Evolutionary conservation across 2,888 invertebrate species (phyloP).

Genomic region (Drosophila dives): DNA sequence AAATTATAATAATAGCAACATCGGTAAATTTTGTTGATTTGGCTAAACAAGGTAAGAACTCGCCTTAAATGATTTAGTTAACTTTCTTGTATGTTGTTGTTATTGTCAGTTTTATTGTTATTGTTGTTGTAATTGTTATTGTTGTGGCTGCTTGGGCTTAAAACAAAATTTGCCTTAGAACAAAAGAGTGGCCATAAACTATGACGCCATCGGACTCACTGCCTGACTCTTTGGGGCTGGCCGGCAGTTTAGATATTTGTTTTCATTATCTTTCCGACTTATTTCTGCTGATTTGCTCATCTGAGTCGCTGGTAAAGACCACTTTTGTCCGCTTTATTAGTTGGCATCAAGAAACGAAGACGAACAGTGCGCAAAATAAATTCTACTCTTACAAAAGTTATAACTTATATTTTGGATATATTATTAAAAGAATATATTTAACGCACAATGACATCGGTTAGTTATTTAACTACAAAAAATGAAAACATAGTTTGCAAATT

Average conservation of each 20-base stretch:
- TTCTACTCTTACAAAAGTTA: background rate
- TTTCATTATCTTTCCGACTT: slow-evolving; percentile 68
- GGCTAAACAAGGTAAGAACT: slow-evolving; percentile 14
- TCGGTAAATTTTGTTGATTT: background rate
- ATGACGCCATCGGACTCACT: slow-evolving; percentile 73
- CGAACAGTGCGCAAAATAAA: slow-evolving; percentile 41
- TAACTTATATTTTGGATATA: background rate
- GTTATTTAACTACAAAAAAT: slow-evolving; percentile 6
- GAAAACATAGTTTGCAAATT: background rate
- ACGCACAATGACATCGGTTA: slow-evolving; percentile 49
- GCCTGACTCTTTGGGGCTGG: slow-evolving; percentile 9
- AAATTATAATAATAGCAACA: background rate
- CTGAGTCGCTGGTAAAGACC: slow-evolving; percentile 38
- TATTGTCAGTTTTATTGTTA: background rate
- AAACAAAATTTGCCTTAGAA: slow-evolving; percentile 44
- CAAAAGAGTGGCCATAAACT: slow-evolving; percentile 66
- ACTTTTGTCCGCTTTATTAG: slow-evolving; percentile 37
- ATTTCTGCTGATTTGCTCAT: slow-evolving; percentile 72
- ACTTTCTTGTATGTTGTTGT: slow-evolving; percentile 34
- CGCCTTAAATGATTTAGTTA: slow-evolving; percentile 37
- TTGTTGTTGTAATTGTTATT: slow-evolving; percentile 15
- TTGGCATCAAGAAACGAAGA: slow-evolving; percentile 49
- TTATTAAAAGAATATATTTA: background rate
- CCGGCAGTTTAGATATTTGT: slow-evolving; percentile 67
- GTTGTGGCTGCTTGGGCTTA: background rate